phyloP scores from a whole-genome alignment of 1,140 invertebrate species.

The Listronotus oregonensis region DNA sequence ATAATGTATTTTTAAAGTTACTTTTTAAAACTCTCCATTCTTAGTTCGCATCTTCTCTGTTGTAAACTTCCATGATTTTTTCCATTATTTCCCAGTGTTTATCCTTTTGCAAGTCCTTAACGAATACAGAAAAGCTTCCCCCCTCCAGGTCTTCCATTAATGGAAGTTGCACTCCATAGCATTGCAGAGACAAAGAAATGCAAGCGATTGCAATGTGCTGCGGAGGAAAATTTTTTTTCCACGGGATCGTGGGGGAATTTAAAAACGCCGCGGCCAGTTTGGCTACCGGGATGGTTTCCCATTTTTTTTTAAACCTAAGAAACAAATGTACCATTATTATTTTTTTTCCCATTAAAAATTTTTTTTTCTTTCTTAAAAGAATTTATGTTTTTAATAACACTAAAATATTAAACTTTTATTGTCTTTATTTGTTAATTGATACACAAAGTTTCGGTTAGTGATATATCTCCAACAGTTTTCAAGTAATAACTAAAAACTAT shows the following conservation, averaged over 20 bases:
- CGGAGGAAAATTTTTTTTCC: slow-evolving; percentile 78
- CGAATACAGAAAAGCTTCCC: slow-evolving; percentile 76
- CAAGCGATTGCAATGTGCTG: slow-evolving; percentile 86
- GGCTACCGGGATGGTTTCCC: slow-evolving; percentile 75
- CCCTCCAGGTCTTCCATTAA: slow-evolving; percentile 75
- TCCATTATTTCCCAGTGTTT: slow-evolving; percentile 87
- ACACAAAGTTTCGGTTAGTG: no score
- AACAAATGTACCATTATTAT: no score
- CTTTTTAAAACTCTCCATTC: background rate
- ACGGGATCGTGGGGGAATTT: slow-evolving; percentile 85
- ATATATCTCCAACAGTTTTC: no score
- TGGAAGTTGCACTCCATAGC: slow-evolving; percentile 81
- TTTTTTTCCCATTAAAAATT: no score
- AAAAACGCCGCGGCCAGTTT: slow-evolving; percentile 81
- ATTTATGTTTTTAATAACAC: no score
- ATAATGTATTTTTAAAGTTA: background rate
- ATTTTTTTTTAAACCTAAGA: slow-evolving; percentile 75
- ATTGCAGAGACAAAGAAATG: slow-evolving; percentile 80
- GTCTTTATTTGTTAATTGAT: no score
- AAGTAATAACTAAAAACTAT: no score
- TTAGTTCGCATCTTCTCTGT: slow-evolving; percentile 61
- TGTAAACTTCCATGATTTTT: slow-evolving; percentile 82
- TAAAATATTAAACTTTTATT: no score
- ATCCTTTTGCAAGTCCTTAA: slow-evolving; percentile 79
- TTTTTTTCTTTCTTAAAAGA: no score